Conservation (phyloP, 2,888 invertebrate genomes). For the Chironomus riparius region DNA sequence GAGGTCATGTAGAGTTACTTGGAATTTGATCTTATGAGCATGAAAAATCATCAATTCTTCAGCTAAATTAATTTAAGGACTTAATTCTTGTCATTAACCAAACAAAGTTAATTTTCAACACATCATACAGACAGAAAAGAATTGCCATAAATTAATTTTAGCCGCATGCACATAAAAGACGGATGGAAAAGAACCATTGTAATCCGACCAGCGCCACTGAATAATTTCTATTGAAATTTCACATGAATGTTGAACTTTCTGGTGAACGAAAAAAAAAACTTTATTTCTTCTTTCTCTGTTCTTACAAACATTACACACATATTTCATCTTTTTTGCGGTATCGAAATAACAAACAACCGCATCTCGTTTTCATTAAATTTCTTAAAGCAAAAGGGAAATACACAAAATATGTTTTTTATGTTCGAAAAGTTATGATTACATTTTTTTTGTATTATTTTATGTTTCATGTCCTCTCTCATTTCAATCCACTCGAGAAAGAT, state of each 20-base stretch:
- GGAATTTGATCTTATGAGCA: too few species aligned
- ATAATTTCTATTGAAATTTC: background rate
- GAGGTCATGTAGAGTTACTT: too few species aligned
- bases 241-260: too few species aligned
- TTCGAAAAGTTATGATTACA: slow-evolving; percentile 21
- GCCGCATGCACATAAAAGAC: too few species aligned
- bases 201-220: background rate
- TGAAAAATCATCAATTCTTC: too few species aligned
- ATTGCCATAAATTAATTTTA: background rate
- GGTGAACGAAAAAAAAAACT: too few species aligned
- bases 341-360: background rate
- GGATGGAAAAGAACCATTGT: too few species aligned
- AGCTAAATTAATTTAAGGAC: too few species aligned
- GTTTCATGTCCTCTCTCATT: background rate
- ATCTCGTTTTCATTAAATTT: slow-evolving; percentile 12
- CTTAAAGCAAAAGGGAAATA: slow-evolving; percentile 6
- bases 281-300: too few species aligned
- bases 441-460: background rate
- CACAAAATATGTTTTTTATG: background rate
- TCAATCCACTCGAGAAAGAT: background rate
- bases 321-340: background rate
- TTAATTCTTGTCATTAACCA: too few species aligned
- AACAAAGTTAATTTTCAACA: too few species aligned
- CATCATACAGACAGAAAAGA: background rate
- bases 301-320: too few species aligned